Conservation (phyloP, 2,888 invertebrate species). For the Hecatera dysodea region DNA sequence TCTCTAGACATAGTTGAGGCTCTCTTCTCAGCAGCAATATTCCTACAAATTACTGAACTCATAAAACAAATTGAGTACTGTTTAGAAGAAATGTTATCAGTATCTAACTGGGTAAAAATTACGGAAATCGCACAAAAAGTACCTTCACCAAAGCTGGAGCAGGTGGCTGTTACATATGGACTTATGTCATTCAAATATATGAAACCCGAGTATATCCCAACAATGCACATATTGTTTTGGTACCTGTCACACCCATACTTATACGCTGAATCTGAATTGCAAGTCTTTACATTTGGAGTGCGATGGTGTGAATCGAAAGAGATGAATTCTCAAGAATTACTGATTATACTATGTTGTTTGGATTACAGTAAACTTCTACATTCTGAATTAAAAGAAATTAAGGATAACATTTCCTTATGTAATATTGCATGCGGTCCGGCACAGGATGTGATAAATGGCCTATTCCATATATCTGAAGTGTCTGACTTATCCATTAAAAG, state of each 20-base stretch:
- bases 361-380: slow-evolving; percentile 60
- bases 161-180: slow-evolving; percentile 76
- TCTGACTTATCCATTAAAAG: slow-evolving; percentile 61
- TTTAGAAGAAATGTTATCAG: slow-evolving; percentile 75
- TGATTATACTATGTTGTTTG: slow-evolving; percentile 81
- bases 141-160: slow-evolving; percentile 75
- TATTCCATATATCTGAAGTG: slow-evolving; percentile 69
- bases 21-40: slow-evolving; percentile 82
- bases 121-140: slow-evolving; percentile 81
- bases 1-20: slow-evolving; percentile 74
- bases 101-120: slow-evolving; percentile 80
- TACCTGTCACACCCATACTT: slow-evolving; percentile 85
- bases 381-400: not conserved
- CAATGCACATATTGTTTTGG: slow-evolving; percentile 81
- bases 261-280: slow-evolving; percentile 76
- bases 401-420: slow-evolving; percentile 51
- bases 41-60: slow-evolving; percentile 84
- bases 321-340: slow-evolving; percentile 78
- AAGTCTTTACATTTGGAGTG: slow-evolving; percentile 84
- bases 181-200: slow-evolving; percentile 80
- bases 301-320: slow-evolving; percentile 77
- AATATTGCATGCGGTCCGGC: slow-evolving; percentile 76
- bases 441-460: slow-evolving; percentile 77
- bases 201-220: slow-evolving; percentile 77
- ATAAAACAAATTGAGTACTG: slow-evolving; percentile 82